Base-by-base conservation (phyloP, 37 sponge, comb jelly and placozoan genomes). In the Mnemiopsis leidyi region DNA sequence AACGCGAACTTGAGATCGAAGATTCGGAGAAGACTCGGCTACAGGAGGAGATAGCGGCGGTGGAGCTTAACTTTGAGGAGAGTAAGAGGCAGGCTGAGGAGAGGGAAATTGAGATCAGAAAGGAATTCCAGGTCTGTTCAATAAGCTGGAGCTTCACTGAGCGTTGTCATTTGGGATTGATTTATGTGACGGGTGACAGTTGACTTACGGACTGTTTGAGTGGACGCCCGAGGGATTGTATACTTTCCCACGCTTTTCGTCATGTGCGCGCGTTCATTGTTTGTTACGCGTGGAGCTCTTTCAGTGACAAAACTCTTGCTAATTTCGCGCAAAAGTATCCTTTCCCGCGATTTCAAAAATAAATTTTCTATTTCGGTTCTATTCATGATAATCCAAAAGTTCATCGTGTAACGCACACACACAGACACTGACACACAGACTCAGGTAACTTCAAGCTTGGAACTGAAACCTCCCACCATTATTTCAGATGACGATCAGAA, bases 401-500 rank as follows among this genome's bases (percentile, higher is more conserved):
- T n/a, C n/a, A n/a, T n/a, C n/a, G n/a, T n/a, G n/a, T n/a, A n/a
- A n/a, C n/a, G n/a, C n/a, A n/a, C n/a, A n/a, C n/a, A n/a, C n/a
- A n/a, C n/a, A n/a, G n/a, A n/a, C n/a, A n/a, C n/a, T n/a, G n/a
- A n/a, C n/a, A n/a, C n/a, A n/a, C n/a, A n/a, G n/a, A n/a, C n/a
- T n/a, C n/a, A n/a, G n/a, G n/a, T n/a, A n/a, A n/a, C n/a, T n/a
- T n/a, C n/a, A n/a, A n/a, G n/a, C n/a, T n/a, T n/a, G n/a, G n/a
- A n/a, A n/a, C n/a, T n/a, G n/a, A n/a, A n/a, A n/a, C 24, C 76
- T 73, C 76, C 16, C 76, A 73, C 36, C 13, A 48, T 48, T 48
- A 48, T 85, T 39, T 85, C 90, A 85, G 90, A 85, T 85, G 90
- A 85, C 90, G 23, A 39, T 85, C 48, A 38, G 61, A 33, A 40